Conservation (phyloP, 2,888 invertebrate species). For the Acleris emargana region DNA sequence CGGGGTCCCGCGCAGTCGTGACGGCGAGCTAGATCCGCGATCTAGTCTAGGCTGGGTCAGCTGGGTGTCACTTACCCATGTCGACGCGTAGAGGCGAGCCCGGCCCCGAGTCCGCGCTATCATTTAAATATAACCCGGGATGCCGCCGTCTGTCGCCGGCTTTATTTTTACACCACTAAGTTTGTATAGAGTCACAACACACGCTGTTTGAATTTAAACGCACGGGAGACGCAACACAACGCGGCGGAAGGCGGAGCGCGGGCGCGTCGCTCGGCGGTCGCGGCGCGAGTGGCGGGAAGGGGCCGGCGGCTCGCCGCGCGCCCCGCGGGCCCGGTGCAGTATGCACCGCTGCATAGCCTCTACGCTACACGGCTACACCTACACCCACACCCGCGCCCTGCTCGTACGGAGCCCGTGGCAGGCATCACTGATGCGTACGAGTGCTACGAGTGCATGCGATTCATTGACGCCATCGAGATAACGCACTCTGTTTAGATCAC, state of each 20-base stretch:
- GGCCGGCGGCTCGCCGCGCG: conserved; percentile 54
- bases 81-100: conserved; percentile 66
- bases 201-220: conserved; percentile 46
- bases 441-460: conserved; percentile 54
- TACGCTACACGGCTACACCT: conserved; percentile 23
- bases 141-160: conserved; percentile 78
- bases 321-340: conserved; percentile 57
- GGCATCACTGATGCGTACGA: conserved; percentile 54
- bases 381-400: conserved; percentile 43
- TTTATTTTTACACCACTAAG: conserved; percentile 79
- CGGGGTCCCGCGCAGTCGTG: conserved; percentile 40
- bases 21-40: conserved; percentile 53
- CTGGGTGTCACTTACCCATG: conserved; percentile 77
- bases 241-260: conserved; percentile 47
- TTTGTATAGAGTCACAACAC: conserved; percentile 67
- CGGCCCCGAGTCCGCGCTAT: conserved; percentile 73
- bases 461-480: conserved; percentile 71
- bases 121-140: conserved; percentile 82
- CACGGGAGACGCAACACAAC: conserved; percentile 55
- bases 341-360: conserved; percentile 74
- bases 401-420: conserved; percentile 51
- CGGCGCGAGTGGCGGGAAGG: conserved; percentile 53
- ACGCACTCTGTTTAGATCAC: conserved; percentile 61
- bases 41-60: conserved; percentile 64
- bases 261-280: conserved; percentile 55